A percentile compares a stretch with the other conserved stretches of the same genome.
Evolutionary conservation across 1,140 invertebrate genomes (phyloP).

Genomic region (Atta cephalotes): DNA sequence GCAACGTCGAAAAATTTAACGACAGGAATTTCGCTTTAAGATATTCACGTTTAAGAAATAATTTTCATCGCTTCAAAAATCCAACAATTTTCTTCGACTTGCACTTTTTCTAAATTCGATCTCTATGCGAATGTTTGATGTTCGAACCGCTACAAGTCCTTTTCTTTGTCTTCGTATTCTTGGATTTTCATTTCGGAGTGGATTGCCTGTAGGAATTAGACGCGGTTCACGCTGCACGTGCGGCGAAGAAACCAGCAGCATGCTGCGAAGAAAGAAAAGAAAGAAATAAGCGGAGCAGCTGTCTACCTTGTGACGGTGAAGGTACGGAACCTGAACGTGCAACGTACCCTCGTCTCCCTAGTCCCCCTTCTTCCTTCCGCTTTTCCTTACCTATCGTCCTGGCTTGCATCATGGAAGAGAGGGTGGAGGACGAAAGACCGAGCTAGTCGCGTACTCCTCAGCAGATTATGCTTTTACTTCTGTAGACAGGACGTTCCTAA

Average conservation of each 20-base stretch:
- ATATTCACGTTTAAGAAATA: conserved; percentile 6
- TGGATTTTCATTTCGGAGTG: conserved; percentile 70
- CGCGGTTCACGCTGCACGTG: conserved; percentile 64
- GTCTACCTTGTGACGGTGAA: conserved; percentile 71
- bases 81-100: background rate
- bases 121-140: background rate
- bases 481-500: conserved; percentile 68
- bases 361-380: conserved; percentile 60
- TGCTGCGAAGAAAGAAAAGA: conserved; percentile 65
- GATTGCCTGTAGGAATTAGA: conserved; percentile 73
- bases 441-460: conserved; percentile 17
- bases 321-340: conserved; percentile 56
- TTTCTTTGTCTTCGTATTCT: conserved; percentile 39
- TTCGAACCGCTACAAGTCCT: background rate
- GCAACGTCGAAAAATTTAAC: background rate
- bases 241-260: conserved; percentile 62
- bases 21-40: background rate
- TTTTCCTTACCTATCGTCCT: conserved; percentile 49
- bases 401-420: conserved; percentile 61
- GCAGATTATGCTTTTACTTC: conserved; percentile 64
- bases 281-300: conserved; percentile 77
- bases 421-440: conserved; percentile 17
- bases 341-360: conserved; percentile 67
- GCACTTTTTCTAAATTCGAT: conserved; percentile 13
- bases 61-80: background rate